Conservation (phyloP, 2,888 invertebrate species). For the Stenolophus ochropezus region DNA sequence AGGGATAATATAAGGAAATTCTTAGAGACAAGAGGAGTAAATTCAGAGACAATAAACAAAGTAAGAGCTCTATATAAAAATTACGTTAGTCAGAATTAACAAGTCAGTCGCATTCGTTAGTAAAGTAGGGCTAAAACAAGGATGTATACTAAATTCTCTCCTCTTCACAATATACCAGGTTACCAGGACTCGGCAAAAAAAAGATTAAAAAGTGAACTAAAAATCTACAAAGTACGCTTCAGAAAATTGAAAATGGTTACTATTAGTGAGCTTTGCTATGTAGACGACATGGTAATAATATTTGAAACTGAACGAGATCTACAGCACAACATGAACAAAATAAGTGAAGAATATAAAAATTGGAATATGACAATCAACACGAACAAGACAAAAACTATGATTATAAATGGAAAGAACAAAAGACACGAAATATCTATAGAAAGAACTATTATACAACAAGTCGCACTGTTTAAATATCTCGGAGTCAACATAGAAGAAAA, state of each 20-base stretch:
- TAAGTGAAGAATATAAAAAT: neutral
- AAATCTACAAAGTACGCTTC: neutral
- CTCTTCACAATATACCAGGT: neutral
- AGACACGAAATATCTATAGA: neutral
- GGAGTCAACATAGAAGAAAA: neutral
- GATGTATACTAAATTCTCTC: neutral
- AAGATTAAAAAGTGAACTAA: neutral
- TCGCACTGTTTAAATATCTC: neutral
- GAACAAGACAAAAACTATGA: neutral
- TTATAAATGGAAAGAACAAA: neutral
- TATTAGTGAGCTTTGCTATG: neutral
- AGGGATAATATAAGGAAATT: neutral
- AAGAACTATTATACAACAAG: neutral
- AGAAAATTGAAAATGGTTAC: neutral
- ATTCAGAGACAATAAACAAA: neutral
- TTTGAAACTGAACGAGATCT: neutral
- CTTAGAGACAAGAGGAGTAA: neutral
- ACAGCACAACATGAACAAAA: neutral
- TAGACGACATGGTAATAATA: neutral
- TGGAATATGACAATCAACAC: neutral
- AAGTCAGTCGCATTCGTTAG: neutral
- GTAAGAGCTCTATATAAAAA: neutral
- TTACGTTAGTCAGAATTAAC: neutral
- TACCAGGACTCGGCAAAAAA: neutral
- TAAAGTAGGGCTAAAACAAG: neutral